Evolutionary conservation across 2,888 invertebrate species (phyloP).

Genomic region (Spodoptera picta): DNA sequence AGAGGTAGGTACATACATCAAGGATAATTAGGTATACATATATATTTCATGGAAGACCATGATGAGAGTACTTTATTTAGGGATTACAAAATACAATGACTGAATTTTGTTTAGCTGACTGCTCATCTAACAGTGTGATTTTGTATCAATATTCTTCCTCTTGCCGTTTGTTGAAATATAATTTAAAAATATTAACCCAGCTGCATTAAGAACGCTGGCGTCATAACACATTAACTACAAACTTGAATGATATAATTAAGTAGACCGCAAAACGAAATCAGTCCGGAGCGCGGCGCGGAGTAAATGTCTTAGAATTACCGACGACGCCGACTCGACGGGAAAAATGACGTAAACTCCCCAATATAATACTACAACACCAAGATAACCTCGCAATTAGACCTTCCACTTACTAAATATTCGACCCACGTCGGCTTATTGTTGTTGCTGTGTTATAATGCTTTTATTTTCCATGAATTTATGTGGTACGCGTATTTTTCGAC

Average conservation of each 20-base stretch:
- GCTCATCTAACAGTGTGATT: too few species aligned
- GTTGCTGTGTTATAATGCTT: constrained; percentile 55
- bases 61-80: too few species aligned
- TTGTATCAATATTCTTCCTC: too few species aligned
- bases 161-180: background rate
- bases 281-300: constrained; percentile 19
- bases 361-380: constrained; percentile 49
- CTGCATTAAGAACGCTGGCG: constrained; percentile 27
- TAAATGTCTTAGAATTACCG: constrained; percentile 56
- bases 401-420: constrained; percentile 60
- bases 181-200: constrained; percentile 17
- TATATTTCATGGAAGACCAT: too few species aligned
- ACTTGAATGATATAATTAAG: constrained; percentile 47
- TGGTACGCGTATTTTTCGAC: constrained; percentile 40
- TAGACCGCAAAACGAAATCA: constrained; percentile 45
- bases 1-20: too few species aligned
- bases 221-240: constrained; percentile 44
- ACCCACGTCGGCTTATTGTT: constrained; percentile 59
- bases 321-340: constrained; percentile 45
- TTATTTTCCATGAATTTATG: constrained; percentile 59
- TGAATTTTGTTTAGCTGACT: too few species aligned
- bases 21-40: too few species aligned
- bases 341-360: constrained; percentile 48
- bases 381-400: constrained; percentile 58
- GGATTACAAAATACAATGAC: too few species aligned